These are phyloP conservation scores for Seriola rivoliana DNA, from an alignment of 2,113 vertebrate genomes.

Conservation along the genomic window DNA sequence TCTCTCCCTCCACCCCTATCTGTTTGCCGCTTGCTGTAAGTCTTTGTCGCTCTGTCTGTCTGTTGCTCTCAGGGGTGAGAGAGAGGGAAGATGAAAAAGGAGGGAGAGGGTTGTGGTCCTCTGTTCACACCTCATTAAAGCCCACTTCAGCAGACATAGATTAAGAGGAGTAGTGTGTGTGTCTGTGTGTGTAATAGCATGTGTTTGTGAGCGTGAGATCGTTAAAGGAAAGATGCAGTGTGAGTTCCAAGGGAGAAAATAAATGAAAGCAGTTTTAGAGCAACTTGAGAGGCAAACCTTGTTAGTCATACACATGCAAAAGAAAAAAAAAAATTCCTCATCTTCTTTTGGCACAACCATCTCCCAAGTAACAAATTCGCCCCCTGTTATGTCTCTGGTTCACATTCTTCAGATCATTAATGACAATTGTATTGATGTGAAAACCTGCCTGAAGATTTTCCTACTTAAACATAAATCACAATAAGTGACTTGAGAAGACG, in stretches of 20 bases:
- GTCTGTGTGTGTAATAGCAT: slow-evolving; percentile 19
- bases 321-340: neutral
- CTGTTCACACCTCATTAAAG: slow-evolving; percentile 82
- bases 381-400: neutral
- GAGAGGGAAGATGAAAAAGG: slow-evolving; percentile 57
- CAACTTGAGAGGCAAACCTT: slow-evolving; percentile 53
- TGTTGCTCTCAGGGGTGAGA: slow-evolving; percentile 40
- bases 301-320: slow-evolving; percentile 44
- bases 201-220: slow-evolving; percentile 27
- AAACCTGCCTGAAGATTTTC: neutral
- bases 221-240: slow-evolving; percentile 54
- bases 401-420: slow-evolving; percentile 22
- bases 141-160: slow-evolving; percentile 76
- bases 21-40: slow-evolving; percentile 6
- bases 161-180: slow-evolving; percentile 62
- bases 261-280: slow-evolving; percentile 59
- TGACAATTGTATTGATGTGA: slow-evolving; percentile 1
- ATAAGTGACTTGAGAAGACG: neutral
- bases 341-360: neutral
- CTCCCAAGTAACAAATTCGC: neutral
- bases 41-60: slow-evolving; percentile 56
- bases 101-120: slow-evolving; percentile 59
- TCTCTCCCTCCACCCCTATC: slow-evolving; percentile 21
- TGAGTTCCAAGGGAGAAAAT: slow-evolving; percentile 42
- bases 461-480: neutral